Evolutionary conservation across 2,113 vertebrate species (phyloP), one percentile per base, ranked within the genome.

Genomic region (Protobothrops mucrosquamatus): DNA sequence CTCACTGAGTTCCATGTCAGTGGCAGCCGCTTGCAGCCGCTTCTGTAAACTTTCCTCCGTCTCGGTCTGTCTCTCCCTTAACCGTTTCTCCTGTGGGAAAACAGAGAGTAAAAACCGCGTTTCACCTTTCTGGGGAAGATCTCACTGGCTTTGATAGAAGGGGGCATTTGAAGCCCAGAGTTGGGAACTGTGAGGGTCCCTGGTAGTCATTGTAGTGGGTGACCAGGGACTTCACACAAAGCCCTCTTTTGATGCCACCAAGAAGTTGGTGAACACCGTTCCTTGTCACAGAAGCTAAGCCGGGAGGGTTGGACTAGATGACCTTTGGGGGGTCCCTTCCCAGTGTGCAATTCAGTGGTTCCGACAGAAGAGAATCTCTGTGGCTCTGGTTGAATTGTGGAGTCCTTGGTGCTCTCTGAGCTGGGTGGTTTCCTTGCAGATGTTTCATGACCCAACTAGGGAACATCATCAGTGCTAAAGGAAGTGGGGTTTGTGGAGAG

Each of bases 1-100:
- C 99, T 98, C 92, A 99, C 99, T 99, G 8, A 98, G 98, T 86
- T 99, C 98, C 96, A 99, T 97, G 89, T 99, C 99, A 0, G 97
- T 90, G 0, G 90, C 93, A 6, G 99, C 99, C 0, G 98, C 97
- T 0, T 92, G 74, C 95, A 99, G 93, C 90, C 99, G 98, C 95
- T 97, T 99, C 94, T 95, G 97, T 85, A 99, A 97, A 94, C 98
- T 99, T 91, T 99, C 99, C 95, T 99, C 99, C 0, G 98, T 98
- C 95, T 99, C 99, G 0, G 99, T 99, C 95, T 98, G 98, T 6
- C 99, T 97, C 92, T 98, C 98, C 51, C 98, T 97, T 22, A 99
- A 95, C 39, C 99, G 97, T 74, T 98, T 98, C 94, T 99, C 99
- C 99, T 99, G 92, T 88, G 93, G 55, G 48, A 5, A 93, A 64